These are phyloP conservation scores for Myrmophylax atrothorax DNA, from an alignment of 2,113 vertebrate species.

Conservation along the genomic window DNA sequence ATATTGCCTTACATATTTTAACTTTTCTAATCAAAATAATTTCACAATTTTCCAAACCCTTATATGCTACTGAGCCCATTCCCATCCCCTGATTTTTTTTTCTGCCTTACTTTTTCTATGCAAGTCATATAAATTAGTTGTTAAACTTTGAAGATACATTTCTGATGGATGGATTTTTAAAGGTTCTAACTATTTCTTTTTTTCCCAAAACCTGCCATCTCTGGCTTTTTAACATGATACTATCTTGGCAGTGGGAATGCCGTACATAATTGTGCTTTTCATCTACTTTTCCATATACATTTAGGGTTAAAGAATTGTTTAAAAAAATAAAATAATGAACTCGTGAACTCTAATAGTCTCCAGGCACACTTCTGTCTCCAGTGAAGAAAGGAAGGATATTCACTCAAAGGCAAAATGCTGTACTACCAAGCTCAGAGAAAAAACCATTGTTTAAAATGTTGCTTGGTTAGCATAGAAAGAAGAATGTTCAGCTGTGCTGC, in stretches of 20 bases:
- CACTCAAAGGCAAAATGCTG: not conserved
- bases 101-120: not conserved
- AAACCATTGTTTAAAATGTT: not conserved
- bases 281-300: not conserved
- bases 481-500: not conserved
- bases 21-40: not conserved
- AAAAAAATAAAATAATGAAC: not conserved
- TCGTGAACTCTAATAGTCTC: accelerated
- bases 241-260: not conserved
- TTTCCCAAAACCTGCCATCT: not conserved
- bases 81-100: not conserved
- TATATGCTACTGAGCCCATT: not conserved
- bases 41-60: not conserved
- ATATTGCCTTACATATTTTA: not conserved
- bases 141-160: not conserved
- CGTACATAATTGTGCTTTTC: not conserved
- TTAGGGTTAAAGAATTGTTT: not conserved
- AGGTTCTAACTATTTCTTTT: not conserved
- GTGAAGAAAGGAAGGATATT: not conserved
- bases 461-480: not conserved
- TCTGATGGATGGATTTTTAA: not conserved
- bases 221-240: not conserved
- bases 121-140: not conserved
- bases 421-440: not conserved
- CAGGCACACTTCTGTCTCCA: not conserved